Conservation (phyloP, 1,140 invertebrate species). For the Aphelinus atriplicis region DNA sequence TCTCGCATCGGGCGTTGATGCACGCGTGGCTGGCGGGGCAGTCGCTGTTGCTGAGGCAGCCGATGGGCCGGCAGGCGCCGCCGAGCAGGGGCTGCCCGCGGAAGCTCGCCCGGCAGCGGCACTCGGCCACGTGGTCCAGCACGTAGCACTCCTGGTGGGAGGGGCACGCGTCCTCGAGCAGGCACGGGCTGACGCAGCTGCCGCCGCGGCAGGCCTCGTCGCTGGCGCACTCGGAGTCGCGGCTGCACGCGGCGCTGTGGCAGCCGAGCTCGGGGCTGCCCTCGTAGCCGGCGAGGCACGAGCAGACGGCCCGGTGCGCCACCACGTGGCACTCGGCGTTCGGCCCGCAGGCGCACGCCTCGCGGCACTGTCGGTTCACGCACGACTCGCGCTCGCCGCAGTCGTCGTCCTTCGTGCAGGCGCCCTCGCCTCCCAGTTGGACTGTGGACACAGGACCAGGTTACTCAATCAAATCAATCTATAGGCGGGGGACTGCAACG, state of each 20-base stretch:
- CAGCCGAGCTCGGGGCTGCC: constrained; percentile 86
- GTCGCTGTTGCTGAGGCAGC: constrained; percentile 89
- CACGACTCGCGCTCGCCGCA: constrained; percentile 83
- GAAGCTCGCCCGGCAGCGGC: constrained; percentile 82
- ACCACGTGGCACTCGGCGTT: constrained; percentile 84
- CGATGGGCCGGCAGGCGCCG: constrained; percentile 75
- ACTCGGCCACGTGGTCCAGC: constrained; percentile 78
- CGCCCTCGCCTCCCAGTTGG: constrained; percentile 72
- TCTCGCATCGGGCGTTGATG: constrained; percentile 85
- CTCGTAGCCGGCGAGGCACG: constrained; percentile 82
- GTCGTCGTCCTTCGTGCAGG: constrained; percentile 81
- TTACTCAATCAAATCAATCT: constrained; percentile 8
- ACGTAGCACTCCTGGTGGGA: constrained; percentile 85
- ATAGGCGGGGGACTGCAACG: not conserved
- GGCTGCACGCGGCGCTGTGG: constrained; percentile 79
- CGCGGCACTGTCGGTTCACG: constrained; percentile 84
- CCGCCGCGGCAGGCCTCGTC: constrained; percentile 84
- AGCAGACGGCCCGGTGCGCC: constrained; percentile 87
- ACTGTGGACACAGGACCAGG: constrained; percentile 53
- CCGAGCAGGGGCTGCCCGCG: constrained; percentile 81
- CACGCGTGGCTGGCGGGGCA: constrained; percentile 87
- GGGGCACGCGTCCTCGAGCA: constrained; percentile 80
- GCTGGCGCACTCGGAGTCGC: constrained; percentile 81
- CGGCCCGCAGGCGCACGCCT: constrained; percentile 87
- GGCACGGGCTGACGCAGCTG: constrained; percentile 85